phyloP scores from a whole-genome alignment of 2,797 vertebrate genomes.

The Mus spretus region DNA sequence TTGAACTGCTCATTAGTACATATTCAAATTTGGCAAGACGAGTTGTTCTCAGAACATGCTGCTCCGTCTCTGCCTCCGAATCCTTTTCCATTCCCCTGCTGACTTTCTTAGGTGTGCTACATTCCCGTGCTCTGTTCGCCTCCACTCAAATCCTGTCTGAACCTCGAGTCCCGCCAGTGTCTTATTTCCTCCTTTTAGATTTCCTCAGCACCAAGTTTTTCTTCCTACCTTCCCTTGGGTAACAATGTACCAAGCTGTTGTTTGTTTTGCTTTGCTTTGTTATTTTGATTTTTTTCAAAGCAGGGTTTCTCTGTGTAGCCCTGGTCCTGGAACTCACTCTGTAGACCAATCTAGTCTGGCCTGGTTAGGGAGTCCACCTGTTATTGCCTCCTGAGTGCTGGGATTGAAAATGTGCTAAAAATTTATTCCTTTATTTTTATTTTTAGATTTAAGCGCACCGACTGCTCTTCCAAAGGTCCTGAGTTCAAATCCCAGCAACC shows the following conservation, averaged over 20 bases:
- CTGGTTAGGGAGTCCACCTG: background rate
- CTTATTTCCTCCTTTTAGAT: background rate
- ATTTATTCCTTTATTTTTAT: background rate
- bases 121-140: background rate
- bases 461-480: no score
- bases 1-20: conserved; percentile 41
- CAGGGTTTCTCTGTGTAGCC: background rate
- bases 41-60: conserved; percentile 42
- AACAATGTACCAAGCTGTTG: background rate
- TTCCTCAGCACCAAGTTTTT: background rate
- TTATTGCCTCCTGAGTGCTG: background rate
- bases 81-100: background rate
- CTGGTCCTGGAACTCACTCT: background rate
- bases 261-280: background rate
- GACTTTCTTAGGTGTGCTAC: background rate
- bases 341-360: background rate
- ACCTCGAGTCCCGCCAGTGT: background rate
- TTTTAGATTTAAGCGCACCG: no score
- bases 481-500: no score
- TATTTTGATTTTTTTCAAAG: background rate
- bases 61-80: conserved; percentile 19
- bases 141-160: conserved; percentile 8
- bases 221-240: conserved; percentile 27
- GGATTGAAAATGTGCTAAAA: background rate
- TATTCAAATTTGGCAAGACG: conserved; percentile 57